Percentiles rank a stretch among this genome's conserved stretches.
Evolutionary conservation across 2,113 vertebrate genomes (phyloP).

Genomic region (Poeciliopsis turrubarensis): DNA sequence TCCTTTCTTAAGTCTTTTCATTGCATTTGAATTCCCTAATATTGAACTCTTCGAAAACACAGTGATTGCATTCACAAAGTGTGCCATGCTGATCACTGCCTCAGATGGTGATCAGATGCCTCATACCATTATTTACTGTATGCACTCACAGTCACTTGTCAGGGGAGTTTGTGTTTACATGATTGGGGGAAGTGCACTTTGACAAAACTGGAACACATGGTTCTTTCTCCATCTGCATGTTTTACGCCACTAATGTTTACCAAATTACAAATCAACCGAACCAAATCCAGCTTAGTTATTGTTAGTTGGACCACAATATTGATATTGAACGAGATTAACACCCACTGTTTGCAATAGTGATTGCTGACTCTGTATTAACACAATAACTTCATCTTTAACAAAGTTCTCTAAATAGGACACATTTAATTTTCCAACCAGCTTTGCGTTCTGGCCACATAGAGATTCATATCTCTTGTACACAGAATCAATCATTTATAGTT

Average conservation of each 20-base stretch:
- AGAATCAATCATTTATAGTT: neutral
- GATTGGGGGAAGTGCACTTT: constrained; percentile 10
- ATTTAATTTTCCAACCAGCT: constrained; percentile 36
- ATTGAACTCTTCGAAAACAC: neutral
- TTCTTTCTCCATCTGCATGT: constrained; percentile 2
- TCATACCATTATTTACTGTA: constrained; percentile 22
- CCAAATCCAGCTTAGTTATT: neutral
- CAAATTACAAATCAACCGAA: neutral
- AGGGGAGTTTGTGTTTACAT: constrained; percentile 49
- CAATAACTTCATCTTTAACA: constrained; percentile 13
- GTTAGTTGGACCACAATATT: neutral
- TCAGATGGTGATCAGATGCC: constrained; percentile 5
- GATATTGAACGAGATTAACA: neutral
- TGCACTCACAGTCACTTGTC: constrained; percentile 30
- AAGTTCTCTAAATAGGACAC: constrained; percentile 36
- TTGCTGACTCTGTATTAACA: constrained; percentile 10
- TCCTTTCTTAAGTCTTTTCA: neutral
- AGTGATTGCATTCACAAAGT: constrained; percentile 6
- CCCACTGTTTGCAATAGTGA: neutral
- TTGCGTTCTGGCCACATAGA: constrained; percentile 8
- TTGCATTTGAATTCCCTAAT: constrained; percentile 1
- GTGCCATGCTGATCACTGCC: neutral
- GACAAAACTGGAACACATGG: constrained; percentile 4
- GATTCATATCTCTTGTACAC: constrained; percentile 24
- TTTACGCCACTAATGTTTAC: neutral